phyloP scores from a whole-genome alignment of 2,113 vertebrate genomes.

The Astatotilapia flaviijosephi region DNA sequence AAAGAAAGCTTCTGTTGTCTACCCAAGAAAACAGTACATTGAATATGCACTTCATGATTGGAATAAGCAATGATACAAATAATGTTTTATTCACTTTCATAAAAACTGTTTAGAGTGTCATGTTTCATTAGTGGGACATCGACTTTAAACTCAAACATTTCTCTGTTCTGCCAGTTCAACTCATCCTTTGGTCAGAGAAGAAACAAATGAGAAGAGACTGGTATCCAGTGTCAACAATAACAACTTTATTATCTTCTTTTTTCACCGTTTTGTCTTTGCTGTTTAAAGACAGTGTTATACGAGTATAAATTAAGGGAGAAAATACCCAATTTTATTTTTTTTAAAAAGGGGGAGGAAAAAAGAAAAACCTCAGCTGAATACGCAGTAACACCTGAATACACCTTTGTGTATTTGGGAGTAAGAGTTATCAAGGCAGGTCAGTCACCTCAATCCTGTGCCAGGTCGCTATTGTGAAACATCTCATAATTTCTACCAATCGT shows the following conservation, averaged over 20 bases:
- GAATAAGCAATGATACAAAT: background rate
- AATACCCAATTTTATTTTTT: constrained; percentile 29
- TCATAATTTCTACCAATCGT: background rate
- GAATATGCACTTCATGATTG: background rate
- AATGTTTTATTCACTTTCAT: background rate
- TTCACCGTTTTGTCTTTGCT: constrained; percentile 45
- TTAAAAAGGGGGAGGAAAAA: background rate
- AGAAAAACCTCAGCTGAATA: constrained; percentile 31
- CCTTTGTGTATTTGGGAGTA: constrained; percentile 3
- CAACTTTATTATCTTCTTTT: constrained; percentile 59
- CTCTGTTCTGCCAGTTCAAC: background rate
- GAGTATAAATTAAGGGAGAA: constrained; percentile 61
- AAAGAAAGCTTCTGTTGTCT: background rate
- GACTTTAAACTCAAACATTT: background rate
- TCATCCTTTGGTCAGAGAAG: background rate
- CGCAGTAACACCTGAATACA: constrained; percentile 41
- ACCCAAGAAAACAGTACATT: background rate
- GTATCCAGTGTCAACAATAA: constrained; percentile 52
- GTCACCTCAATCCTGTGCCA: constrained; percentile 9
- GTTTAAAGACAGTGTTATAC: constrained; percentile 58
- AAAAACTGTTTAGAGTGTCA: background rate
- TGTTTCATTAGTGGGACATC: background rate
- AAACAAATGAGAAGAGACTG: background rate
- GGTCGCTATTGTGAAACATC: constrained; percentile 9
- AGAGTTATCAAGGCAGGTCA: constrained; percentile 26